Base-by-base conservation (phyloP, 2,113 vertebrate species). In the Eonycteris spelaea region DNA sequence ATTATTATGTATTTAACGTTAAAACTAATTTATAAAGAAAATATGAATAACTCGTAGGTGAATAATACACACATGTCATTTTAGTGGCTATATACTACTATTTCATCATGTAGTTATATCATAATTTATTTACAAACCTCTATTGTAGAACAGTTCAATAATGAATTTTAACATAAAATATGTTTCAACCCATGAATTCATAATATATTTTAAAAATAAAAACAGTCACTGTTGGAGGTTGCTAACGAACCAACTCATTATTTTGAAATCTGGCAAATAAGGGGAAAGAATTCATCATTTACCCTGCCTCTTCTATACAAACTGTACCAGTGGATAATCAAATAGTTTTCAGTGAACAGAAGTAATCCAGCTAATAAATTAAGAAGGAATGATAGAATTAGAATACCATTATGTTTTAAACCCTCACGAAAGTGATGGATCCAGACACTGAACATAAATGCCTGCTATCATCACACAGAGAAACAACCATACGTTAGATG, bases 1-100 rank as follows among this genome's bases (percentile, higher is more conserved):
- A 53, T 30, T 26, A 91, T 16, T 63, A 33, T 63, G 5, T 80
- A 68, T 59, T 82, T 92, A 85, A 79, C 15, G 7, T 61, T 57
- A 55, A 94, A 91, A 84, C 51, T 80, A 7, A 63, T 12, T 43
- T 90, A 92, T 75, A 35, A 86, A 68, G 53, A 89, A 89, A 95
- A 35, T 61, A 87, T 51, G 3, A 89, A 45, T 92, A 80, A 61
- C 48, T 89, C 94, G 53, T 30, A 89, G 19, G 35, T 79, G 33
- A 88, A 79, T 94, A 94, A 83, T 83, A 75, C 0, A 35, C 10
- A 30, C 73, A 38, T 11, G 24, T 63, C 28, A 45, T 85, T 68
- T 86, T 59, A 74, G 26, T 51, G 26, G 24, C 19, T 80, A 51
- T 38, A 19, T 48, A 65, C 26, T 71, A 40, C 51, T 68, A 35